phyloP scores from a whole-genome alignment of 1,140 invertebrate species.

The Carposina sasakii region DNA sequence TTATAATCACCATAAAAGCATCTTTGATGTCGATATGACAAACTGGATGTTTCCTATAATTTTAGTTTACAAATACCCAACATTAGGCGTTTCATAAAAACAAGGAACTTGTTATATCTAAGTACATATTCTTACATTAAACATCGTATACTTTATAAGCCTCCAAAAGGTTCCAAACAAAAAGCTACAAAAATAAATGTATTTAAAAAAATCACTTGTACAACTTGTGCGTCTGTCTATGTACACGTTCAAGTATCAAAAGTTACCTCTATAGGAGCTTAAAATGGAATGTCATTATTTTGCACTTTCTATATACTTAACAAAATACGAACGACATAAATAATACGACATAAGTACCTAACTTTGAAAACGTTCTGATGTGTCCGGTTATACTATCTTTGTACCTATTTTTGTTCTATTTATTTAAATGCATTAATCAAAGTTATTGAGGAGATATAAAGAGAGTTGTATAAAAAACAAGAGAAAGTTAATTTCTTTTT shows the following conservation, averaged over 20 bases:
- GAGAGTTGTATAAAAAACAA: no score
- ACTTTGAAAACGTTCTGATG: no score
- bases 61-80: slow-evolving; percentile 34
- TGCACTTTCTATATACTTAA: background rate
- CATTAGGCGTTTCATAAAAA: slow-evolving; percentile 35
- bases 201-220: slow-evolving; percentile 50
- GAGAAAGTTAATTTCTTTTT: no score
- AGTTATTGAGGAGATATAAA: no score
- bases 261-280: no score
- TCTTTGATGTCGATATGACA: slow-evolving; percentile 23
- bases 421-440: no score
- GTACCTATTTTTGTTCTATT: no score
- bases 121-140: slow-evolving; percentile 68
- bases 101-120: slow-evolving; percentile 67
- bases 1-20: slow-evolving; percentile 25
- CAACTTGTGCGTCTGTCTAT: slow-evolving; percentile 33
- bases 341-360: no score
- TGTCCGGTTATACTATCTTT: no score
- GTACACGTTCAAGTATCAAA: no score
- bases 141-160: slow-evolving; percentile 71
- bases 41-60: slow-evolving; percentile 19
- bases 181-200: slow-evolving; percentile 37
- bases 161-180: slow-evolving; percentile 61
- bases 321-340: background rate
- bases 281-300: no score